Evolutionary conservation across 2,888 invertebrate species (phyloP), one percentile per base, ranked within the genome.

Genomic region (Yponomeuta evonymella): DNA sequence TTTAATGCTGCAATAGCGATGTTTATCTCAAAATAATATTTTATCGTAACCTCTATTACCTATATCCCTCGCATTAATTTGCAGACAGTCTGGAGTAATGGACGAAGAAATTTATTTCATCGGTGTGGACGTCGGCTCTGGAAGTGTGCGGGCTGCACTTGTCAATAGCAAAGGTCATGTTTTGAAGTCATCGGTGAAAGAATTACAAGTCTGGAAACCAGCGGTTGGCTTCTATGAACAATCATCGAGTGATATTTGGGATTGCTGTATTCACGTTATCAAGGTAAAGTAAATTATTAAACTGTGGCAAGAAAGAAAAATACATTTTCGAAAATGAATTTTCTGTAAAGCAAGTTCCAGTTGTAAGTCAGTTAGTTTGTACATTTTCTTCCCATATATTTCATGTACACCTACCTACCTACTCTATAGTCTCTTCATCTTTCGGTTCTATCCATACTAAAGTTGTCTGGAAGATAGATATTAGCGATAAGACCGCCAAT

Each of bases 91-190:
- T 58, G 2, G 2, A 36, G 43, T 23, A 67, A 75, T 87, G 86
- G 73, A 73, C 72, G 75, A 75, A 70, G 77, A 81, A 68, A 66
- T 79, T 72, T 95, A 94, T 83, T 97, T 96, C 83, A 92, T 97
- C 79, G 97, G 97, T 72, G 97, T 98, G 12, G 99, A 99, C 89
- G 98, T 98, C 63, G 99, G 99, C 6, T 98, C 98, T 2, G 96
- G 96, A 15, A 98, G 98, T 89, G 97, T 94, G 0, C 93, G 99
- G 75, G 98, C 97, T 9, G 98, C 96, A 4, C 87, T 98, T 58
- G 96, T 98, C 5, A 89, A 94, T 71, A 86, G 92, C 8, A 84
- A 89, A 71, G 98, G 98, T 2, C 94, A 94, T 81, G 93, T 97
- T 51, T 74, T 94, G 8, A 93, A 94, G 74, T 89, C 93, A 67